phyloP scores from a whole-genome alignment of 2,113 vertebrate genomes.

The Rana temporaria region DNA sequence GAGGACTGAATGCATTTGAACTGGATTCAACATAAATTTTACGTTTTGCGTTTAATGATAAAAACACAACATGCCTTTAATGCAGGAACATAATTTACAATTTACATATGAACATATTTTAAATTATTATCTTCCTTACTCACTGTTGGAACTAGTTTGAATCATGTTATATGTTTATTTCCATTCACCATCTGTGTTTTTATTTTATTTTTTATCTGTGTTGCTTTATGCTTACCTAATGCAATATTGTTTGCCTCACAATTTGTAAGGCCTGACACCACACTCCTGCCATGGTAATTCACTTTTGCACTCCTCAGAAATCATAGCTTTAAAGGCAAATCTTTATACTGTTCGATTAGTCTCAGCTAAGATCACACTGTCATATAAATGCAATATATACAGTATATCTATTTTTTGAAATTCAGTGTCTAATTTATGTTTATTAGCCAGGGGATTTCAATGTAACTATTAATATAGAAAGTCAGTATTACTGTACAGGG shows the following conservation, averaged over 20 bases:
- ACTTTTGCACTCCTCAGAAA: conserved; percentile 70
- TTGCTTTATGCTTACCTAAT: conserved; percentile 63
- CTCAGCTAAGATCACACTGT: conserved; percentile 64
- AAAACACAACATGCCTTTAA: too few relatives aligned
- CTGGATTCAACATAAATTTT: too few relatives aligned
- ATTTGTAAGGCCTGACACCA: conserved; percentile 60
- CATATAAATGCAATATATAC: conserved; percentile 73
- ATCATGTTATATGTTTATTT: conserved; percentile 65
- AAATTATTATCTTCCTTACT: conserved; percentile 53
- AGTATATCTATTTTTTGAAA: conserved; percentile 59
- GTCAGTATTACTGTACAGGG: conserved; percentile 58
- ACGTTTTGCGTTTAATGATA: too few relatives aligned
- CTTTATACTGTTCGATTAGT: conserved; percentile 71
- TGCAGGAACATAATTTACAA: too few relatives aligned
- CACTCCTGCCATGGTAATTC: conserved; percentile 60
- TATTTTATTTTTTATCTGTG: conserved; percentile 65
- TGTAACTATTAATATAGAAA: not conserved
- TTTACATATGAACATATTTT: not conserved
- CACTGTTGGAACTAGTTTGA: conserved; percentile 77
- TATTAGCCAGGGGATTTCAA: not conserved
- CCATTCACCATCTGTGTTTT: conserved; percentile 63
- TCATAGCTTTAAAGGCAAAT: conserved; percentile 69
- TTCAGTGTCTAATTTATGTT: conserved; percentile 58
- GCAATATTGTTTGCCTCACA: conserved; percentile 69
- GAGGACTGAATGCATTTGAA: too few relatives aligned